Percentiles rank a stretch among this genome's conserved stretches.
phyloP scores from a whole-genome alignment of 2,888 invertebrate species.

The Ditylenchus weischeri region DNA sequence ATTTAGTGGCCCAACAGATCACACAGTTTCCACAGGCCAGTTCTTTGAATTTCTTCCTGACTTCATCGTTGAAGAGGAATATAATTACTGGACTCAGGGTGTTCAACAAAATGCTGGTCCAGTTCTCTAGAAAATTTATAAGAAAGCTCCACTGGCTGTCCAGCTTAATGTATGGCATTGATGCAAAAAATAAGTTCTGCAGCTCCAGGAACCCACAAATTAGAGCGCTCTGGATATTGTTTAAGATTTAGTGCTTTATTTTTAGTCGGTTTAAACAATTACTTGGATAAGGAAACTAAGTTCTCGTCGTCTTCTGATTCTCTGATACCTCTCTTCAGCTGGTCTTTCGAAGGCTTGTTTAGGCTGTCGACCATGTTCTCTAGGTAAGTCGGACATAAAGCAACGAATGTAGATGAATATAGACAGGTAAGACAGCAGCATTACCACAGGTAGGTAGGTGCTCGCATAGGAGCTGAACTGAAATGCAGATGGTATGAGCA shows the following conservation, averaged over 20 bases:
- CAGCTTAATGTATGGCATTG: conserved; percentile 13
- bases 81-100: conserved; percentile 26
- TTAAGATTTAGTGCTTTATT: too few relatives aligned
- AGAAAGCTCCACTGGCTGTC: conserved; percentile 23
- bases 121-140: conserved; percentile 27
- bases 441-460: conserved; percentile 30
- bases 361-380: conserved; percentile 1
- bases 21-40: neutral
- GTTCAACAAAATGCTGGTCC: conserved; percentile 29
- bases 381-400: conserved; percentile 4
- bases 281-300: conserved; percentile 17
- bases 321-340: neutral
- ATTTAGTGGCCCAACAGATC: too few relatives aligned
- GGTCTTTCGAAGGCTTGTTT: conserved; percentile 1
- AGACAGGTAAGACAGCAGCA: conserved; percentile 27
- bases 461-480: conserved; percentile 20
- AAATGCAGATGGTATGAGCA: neutral
- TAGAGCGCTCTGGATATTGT: conserved; percentile 28
- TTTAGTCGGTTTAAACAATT: neutral
- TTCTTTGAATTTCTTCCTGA: conserved; percentile 12
- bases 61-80: conserved; percentile 22
- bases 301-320: conserved; percentile 10
- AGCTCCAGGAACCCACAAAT: conserved; percentile 32
- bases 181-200: conserved; percentile 29
- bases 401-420: conserved; percentile 27